Conservation (phyloP, 1,140 invertebrate species). For the Drosophila mojavensis region DNA sequence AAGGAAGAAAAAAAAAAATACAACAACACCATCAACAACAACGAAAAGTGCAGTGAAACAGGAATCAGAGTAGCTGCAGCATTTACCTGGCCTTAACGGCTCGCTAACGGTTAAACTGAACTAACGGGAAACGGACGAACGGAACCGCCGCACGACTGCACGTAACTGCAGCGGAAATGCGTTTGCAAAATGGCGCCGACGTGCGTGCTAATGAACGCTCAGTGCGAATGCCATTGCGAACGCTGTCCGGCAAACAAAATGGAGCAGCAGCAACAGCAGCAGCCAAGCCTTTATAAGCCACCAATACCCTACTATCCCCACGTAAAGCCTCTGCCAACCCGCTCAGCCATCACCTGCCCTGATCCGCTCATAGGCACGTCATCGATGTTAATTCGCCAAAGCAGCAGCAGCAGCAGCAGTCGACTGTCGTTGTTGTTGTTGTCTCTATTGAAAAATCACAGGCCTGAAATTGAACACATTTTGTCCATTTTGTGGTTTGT, state of each 20-base stretch:
- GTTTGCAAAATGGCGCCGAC: conserved; percentile 80
- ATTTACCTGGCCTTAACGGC: conserved; percentile 58
- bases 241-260: conserved; percentile 56
- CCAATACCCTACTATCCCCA: background rate
- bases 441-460: conserved; percentile 78
- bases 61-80: conserved; percentile 38
- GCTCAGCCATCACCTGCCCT: background rate
- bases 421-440: conserved; percentile 17
- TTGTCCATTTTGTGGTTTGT: conserved; percentile 77
- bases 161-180: conserved; percentile 76
- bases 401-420: conserved; percentile 29
- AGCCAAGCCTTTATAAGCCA: no score
- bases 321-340: background rate
- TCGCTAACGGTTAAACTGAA: conserved; percentile 45
- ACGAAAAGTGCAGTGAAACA: background rate
- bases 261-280: conserved; percentile 13
- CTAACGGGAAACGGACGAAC: conserved; percentile 39
- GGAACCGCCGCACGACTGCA: conserved; percentile 54
- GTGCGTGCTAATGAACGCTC: conserved; percentile 78
- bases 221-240: conserved; percentile 31
- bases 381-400: conserved; percentile 80
- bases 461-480: conserved; percentile 81
- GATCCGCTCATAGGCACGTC: conserved; percentile 41
- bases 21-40: background rate
- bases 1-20: background rate